Evolutionary conservation across 2,797 vertebrate genomes (phyloP).

Genomic region (Dromococcyx pavoninus): DNA sequence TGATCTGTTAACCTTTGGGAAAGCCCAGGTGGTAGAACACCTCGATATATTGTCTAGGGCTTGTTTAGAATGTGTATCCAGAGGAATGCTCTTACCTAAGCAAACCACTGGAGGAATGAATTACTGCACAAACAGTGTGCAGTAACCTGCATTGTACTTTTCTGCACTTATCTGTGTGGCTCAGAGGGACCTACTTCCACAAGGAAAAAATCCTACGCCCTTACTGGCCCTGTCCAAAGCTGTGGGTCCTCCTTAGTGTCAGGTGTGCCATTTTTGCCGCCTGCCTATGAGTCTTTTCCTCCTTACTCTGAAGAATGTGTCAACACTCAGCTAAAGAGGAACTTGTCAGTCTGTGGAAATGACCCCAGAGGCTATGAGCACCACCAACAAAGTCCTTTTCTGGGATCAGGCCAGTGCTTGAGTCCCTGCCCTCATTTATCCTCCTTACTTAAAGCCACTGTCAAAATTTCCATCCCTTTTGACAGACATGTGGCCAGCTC

Average conservation of each 20-base stretch:
- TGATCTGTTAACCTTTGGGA: not conserved
- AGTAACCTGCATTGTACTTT: not conserved
- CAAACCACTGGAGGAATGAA: not conserved
- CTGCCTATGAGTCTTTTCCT: not conserved
- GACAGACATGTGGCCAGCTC: not conserved
- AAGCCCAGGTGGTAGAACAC: not conserved
- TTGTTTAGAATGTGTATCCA: not conserved
- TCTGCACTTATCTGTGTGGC: rapidly evolving
- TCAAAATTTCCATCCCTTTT: not conserved
- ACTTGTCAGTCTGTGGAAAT: not conserved
- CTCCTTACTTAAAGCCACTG: not conserved
- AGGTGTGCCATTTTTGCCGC: not conserved
- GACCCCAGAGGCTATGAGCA: not conserved
- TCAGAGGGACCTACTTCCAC: not conserved
- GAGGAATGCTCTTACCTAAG: not conserved
- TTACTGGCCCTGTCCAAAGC: not conserved
- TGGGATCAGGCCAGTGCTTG: not conserved
- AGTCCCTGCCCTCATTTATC: not conserved
- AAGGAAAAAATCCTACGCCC: not conserved
- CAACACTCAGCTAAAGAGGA: not conserved
- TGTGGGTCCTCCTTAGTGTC: not conserved
- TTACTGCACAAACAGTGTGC: not conserved
- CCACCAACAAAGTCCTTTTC: not conserved
- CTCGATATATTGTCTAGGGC: conserved; percentile 13
- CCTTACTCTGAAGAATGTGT: not conserved